Base-by-base conservation (phyloP, 2,888 invertebrate genomes). In the Leptopilina drosophilae region DNA sequence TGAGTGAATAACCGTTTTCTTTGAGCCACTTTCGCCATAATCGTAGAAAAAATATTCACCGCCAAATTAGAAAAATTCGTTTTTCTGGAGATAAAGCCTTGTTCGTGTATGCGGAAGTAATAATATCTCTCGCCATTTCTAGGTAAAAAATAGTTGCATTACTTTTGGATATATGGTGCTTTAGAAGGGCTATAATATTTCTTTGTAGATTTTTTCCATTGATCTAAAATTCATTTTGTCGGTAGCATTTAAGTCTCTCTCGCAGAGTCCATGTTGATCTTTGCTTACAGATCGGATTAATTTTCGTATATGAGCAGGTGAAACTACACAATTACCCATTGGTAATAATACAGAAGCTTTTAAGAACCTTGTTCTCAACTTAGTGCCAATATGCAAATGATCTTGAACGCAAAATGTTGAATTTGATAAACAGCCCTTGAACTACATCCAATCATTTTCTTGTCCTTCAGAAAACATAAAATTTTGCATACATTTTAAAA, bases 21-120 rank as follows among this genome's bases (percentile, higher is more conserved):
- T 62, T 62, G n/a, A 62, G 62, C 62, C 62, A 62, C 15, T 62
- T 62, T 62, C 62, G n/a, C 62, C 62, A 62, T 62, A 62, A 62
- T n/a, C 62, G 62, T 15, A 62, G 15, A 9, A 15, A 62, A 62
- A 15, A 62, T 62, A 62, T 20, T 20, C 62, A 62, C 6, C 62
- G n/a, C 62, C 62, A 62, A 62, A 62, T 62, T 2, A 62, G 15
- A 15, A 62, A 62, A 15, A 62, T 62, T 62, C 62, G 62, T 62
- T 62, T 20, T 62, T 62, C 62, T 62, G 62, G 7, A 5, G 15
- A 62, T 15, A 62, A 62, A 62, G 3, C 6, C 15, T 62, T 62
- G 8, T 62, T 62, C 15, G n/a, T 62, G 15, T 62, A 62, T 8
- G 62, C 62, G 15, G 62, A n/a, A 4, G n/a, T n/a, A n/a, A 62